Percentiles rank a stretch among this genome's conserved stretches.
Conservation (phyloP, 2,113 vertebrate genomes). For the Tetrao urogallus region DNA sequence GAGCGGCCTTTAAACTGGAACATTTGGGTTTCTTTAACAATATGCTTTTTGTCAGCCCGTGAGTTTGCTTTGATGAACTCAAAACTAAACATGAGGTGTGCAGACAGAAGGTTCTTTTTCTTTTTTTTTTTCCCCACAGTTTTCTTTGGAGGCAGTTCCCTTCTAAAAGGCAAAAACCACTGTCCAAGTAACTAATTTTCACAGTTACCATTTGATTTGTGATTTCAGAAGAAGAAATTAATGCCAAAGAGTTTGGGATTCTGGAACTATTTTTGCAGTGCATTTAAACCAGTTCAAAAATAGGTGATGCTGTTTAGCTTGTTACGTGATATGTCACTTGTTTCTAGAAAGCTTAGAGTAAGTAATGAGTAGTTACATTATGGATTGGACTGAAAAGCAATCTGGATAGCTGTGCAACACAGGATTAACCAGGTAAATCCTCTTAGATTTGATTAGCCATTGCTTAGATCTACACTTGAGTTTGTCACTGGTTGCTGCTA, state of each 20-base stretch:
- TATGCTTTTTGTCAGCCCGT: slow-evolving; percentile 19
- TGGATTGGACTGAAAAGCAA: slow-evolving; percentile 43
- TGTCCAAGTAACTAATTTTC: neutral
- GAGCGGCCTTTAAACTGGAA: slow-evolving; percentile 28
- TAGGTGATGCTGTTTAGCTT: slow-evolving; percentile 31
- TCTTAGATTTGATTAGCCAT: slow-evolving; percentile 72
- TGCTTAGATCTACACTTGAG: slow-evolving; percentile 47
- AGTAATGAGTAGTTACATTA: slow-evolving; percentile 57
- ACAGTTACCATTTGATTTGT: neutral
- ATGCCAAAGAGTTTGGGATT: neutral
- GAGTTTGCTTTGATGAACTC: neutral
- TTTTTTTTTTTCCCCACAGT: neutral
- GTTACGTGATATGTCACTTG: slow-evolving; percentile 7
- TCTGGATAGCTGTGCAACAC: slow-evolving; percentile 59
- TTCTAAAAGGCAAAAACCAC: neutral
- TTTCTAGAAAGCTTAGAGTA: slow-evolving; percentile 65
- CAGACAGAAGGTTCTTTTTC: neutral
- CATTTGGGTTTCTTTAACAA: slow-evolving; percentile 35
- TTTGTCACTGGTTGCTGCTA: slow-evolving; percentile 51
- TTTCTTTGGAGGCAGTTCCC: neutral
- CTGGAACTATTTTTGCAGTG: neutral
- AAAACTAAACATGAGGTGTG: neutral
- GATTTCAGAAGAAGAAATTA: neutral
- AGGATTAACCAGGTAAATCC: slow-evolving; percentile 76
- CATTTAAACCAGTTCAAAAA: slow-evolving; percentile 7